Conservation (phyloP, 1,140 invertebrate genomes). For the Diachasma alloeum region DNA sequence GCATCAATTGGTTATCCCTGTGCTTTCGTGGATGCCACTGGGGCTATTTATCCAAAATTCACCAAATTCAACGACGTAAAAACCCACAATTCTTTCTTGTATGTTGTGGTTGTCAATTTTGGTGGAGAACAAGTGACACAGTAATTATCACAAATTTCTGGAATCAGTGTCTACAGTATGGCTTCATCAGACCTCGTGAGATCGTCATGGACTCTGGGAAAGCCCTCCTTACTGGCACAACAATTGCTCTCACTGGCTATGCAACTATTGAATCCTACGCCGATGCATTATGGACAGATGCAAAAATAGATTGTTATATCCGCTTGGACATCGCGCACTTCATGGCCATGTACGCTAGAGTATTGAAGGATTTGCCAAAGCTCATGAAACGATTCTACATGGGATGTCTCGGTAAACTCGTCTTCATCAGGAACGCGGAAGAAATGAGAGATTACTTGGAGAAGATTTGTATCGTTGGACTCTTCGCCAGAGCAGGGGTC, state of each 20-base stretch:
- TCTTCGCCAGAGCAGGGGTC: background rate
- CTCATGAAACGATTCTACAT: background rate
- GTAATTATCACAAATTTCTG: conserved; percentile 32
- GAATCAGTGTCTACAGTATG: conserved; percentile 32
- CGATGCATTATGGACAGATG: conserved; percentile 12
- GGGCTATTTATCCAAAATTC: conserved; percentile 27
- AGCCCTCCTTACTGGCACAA: conserved; percentile 35
- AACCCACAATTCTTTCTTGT: conserved; percentile 35
- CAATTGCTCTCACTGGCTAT: conserved; percentile 30
- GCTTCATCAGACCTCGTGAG: conserved; percentile 31
- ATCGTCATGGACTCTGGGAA: conserved; percentile 31
- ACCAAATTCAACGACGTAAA: conserved; percentile 16
- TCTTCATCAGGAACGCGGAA: background rate
- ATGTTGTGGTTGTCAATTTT: conserved; percentile 23
- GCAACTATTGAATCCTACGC: conserved; percentile 31
- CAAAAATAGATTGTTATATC: conserved; percentile 23
- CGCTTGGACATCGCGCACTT: conserved; percentile 35
- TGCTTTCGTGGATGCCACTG: conserved; percentile 35
- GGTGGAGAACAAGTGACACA: conserved; percentile 29
- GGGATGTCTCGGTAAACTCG: conserved; percentile 1
- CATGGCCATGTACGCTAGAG: conserved; percentile 13
- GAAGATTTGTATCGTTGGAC: background rate
- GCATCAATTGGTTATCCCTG: conserved; percentile 4
- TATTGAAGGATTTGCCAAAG: background rate
- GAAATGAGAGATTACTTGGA: background rate